Conservation (phyloP, 1,140 invertebrate genomes). For the Bombus terrestris region DNA sequence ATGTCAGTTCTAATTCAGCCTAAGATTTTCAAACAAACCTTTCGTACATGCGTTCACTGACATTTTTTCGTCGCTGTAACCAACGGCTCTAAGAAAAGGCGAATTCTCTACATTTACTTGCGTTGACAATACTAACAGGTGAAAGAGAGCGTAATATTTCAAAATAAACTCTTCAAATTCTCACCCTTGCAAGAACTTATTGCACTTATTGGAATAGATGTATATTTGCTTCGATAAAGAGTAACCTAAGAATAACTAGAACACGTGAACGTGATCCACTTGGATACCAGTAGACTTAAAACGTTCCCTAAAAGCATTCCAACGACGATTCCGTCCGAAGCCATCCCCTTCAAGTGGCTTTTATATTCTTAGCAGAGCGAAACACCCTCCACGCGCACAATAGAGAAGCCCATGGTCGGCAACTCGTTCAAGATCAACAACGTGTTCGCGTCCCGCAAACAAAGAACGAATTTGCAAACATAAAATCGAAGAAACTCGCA, state of each 20-base stretch:
- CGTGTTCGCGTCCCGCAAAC: background rate
- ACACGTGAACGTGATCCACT: background rate
- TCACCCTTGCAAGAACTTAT: too few species aligned
- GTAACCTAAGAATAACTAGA: background rate
- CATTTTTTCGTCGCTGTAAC: too few species aligned
- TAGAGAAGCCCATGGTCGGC: background rate
- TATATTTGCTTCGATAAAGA: too few species aligned
- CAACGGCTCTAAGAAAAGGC: too few species aligned
- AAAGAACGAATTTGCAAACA: background rate
- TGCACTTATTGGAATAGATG: too few species aligned
- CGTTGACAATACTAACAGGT: too few species aligned
- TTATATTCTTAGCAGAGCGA: conserved; percentile 11
- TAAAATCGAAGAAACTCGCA: background rate
- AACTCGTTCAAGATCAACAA: conserved; percentile 9
- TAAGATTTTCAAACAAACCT: too few species aligned
- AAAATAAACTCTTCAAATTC: too few species aligned
- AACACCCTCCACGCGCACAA: background rate
- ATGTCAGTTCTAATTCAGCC: too few species aligned
- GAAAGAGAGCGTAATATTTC: too few species aligned
- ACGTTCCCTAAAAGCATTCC: conserved; percentile 10
- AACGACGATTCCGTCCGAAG: background rate
- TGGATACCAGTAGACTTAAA: background rate
- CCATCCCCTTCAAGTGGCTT: conserved; percentile 20
- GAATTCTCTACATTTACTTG: too few species aligned
- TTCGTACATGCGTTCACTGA: too few species aligned